Evolutionary conservation across 2,888 invertebrate species (phyloP).

Genomic region (Orthonevra nobilis): DNA sequence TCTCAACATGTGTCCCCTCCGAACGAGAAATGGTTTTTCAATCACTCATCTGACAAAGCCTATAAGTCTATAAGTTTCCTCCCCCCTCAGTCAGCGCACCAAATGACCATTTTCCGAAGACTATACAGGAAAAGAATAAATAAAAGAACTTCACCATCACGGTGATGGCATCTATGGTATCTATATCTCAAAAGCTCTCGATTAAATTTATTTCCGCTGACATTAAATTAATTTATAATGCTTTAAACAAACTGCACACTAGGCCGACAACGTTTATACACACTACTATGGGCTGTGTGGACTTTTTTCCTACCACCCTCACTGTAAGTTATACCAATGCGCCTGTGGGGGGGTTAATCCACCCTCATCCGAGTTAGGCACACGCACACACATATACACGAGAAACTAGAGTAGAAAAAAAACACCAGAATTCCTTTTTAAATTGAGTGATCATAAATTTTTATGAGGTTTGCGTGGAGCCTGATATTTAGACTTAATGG

Average conservation of each 20-base stretch:
- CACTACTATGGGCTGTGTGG: conserved; percentile 26
- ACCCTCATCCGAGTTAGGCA: conserved; percentile 23
- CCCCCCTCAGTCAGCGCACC: neutral
- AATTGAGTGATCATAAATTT: conserved; percentile 70
- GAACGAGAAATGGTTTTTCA: conserved; percentile 53
- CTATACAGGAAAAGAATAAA: conserved; percentile 2
- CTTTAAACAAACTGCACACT: conserved; percentile 51
- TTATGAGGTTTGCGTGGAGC: conserved; percentile 69
- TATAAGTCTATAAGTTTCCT: conserved; percentile 33
- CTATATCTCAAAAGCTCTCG: conserved; percentile 62
- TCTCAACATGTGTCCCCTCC: conserved; percentile 25
- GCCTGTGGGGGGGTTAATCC: conserved; percentile 18
- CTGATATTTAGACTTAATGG: conserved; percentile 70
- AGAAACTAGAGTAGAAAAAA: neutral
- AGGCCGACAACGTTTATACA: neutral
- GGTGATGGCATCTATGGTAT: conserved; percentile 44
- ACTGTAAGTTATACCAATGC: neutral
- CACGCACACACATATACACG: neutral
- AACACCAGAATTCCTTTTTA: conserved; percentile 54
- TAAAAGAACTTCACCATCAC: neutral
- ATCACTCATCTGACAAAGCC: conserved; percentile 56
- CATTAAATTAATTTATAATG: conserved; percentile 69
- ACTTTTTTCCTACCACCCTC: too few relatives aligned
- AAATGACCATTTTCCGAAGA: conserved; percentile 20
- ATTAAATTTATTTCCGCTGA: conserved; percentile 62